These are phyloP conservation scores for Tenthredo mesomela DNA, from an alignment of 2,888 invertebrate species.

Conservation along the genomic window DNA sequence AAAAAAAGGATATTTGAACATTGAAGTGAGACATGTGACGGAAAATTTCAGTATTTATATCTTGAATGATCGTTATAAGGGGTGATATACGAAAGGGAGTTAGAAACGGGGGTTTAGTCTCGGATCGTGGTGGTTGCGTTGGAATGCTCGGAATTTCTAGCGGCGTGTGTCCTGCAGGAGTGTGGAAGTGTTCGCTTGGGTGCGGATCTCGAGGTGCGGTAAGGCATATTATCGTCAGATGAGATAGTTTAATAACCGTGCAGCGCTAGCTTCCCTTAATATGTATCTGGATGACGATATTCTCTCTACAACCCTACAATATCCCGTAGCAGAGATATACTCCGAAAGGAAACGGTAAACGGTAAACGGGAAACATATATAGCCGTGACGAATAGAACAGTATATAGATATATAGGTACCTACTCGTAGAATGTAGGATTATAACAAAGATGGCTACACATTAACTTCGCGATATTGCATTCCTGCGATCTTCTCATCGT, in stretches of 20 bases:
- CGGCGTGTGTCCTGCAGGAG: constrained; percentile 28
- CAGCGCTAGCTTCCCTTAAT: background rate
- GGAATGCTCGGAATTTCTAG: constrained; percentile 32
- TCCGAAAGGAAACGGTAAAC: background rate
- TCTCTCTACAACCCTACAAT: background rate
- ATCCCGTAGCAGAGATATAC: background rate
- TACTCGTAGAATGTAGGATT: constrained; percentile 30
- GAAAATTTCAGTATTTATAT: background rate
- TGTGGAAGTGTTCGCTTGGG: constrained; percentile 8
- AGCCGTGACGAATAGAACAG: background rate
- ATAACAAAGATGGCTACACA: constrained; percentile 35
- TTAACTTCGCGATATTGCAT: constrained; percentile 44
- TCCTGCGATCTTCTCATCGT: constrained; percentile 10
- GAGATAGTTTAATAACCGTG: constrained; percentile 43
- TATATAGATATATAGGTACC: background rate
- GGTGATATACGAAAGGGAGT: constrained; percentile 10
- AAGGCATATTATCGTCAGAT: constrained; percentile 6
- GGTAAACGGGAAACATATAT: background rate
- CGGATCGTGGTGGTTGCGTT: background rate
- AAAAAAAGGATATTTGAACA: background rate
- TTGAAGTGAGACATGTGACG: background rate
- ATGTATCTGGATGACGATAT: constrained; percentile 27
- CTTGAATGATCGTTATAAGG: constrained; percentile 36
- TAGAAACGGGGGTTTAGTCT: constrained; percentile 5
- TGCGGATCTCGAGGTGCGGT: background rate